Conservation (phyloP, 2,888 invertebrate species). For the Melinopterus prodromus region DNA sequence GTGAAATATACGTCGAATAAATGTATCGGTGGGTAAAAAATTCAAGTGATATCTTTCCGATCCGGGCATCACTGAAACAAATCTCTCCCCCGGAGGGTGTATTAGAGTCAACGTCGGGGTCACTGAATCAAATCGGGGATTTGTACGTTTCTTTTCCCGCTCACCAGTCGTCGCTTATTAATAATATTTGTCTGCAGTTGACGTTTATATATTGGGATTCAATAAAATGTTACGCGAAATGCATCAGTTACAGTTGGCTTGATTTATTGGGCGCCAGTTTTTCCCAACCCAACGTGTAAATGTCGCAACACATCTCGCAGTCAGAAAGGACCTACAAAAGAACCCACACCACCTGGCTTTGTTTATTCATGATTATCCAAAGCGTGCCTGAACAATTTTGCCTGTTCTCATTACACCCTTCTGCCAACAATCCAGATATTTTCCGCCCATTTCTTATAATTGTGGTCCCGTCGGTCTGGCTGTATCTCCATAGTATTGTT, state of each 20-base stretch:
- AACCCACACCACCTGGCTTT: neutral
- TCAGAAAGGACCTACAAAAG: neutral
- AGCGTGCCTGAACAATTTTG: neutral
- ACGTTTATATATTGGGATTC: neutral
- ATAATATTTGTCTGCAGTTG: neutral
- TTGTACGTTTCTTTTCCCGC: neutral
- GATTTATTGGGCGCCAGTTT: neutral
- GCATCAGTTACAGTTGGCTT: neutral
- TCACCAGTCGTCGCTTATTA: neutral
- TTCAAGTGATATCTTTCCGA: neutral
- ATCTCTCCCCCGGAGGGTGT: neutral
- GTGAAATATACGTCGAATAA: neutral
- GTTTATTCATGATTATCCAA: neutral
- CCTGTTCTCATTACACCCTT: no score
- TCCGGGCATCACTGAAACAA: neutral
- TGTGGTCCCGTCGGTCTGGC: no score
- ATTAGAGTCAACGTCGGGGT: neutral
- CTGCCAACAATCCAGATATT: neutral
- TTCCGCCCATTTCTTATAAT: constrained; percentile 6
- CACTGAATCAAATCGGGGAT: neutral
- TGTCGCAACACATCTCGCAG: neutral
- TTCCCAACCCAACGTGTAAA: neutral
- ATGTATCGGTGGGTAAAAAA: neutral
- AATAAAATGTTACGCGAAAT: neutral
- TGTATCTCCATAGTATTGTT: no score